These are phyloP conservation scores for Phymanthus crucifer DNA, from an alignment of 92 coral and sea anemone species.

Conservation along the genomic window DNA sequence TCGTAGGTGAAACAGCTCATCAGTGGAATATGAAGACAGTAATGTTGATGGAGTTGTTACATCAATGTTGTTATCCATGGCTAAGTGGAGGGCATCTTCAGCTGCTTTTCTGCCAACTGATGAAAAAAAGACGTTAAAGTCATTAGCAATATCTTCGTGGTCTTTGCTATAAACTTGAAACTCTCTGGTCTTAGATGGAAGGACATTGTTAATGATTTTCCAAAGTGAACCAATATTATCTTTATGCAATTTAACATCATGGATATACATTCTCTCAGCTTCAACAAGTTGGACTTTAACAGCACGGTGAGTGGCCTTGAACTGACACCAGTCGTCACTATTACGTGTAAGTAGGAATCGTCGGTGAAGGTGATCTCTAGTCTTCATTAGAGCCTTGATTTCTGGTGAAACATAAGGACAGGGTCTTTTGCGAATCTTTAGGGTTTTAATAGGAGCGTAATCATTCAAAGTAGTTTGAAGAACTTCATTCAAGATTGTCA, in stretches of 20 bases:
- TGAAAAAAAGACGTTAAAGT: conserved; percentile 28
- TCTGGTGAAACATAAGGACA: conserved; percentile 51
- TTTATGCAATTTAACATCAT: conserved; percentile 47
- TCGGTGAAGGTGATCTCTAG: conserved; percentile 44
- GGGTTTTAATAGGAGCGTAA: conserved; percentile 21
- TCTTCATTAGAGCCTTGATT: conserved; percentile 37
- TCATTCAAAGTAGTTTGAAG: neutral
- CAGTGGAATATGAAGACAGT: no score
- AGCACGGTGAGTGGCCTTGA: conserved; percentile 32
- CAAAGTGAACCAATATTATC: conserved; percentile 38
- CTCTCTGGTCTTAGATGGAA: conserved; percentile 15
- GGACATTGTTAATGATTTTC: conserved; percentile 16
- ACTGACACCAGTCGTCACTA: conserved; percentile 21
- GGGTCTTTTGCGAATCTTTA: conserved; percentile 35
- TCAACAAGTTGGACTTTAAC: conserved; percentile 49
- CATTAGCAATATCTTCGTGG: conserved; percentile 10
- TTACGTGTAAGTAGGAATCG: conserved; percentile 30
- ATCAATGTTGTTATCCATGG: neutral
- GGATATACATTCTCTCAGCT: conserved; percentile 42
- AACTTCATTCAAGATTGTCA: conserved; percentile 1
- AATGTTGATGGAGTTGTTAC: no score
- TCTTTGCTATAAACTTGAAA: conserved; percentile 1
- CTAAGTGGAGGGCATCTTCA: neutral
- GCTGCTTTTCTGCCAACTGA: conserved; percentile 23
- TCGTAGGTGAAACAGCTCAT: no score